These are phyloP conservation scores for Gasteruption jaculator DNA, from an alignment of 2,888 invertebrate species.

Conservation along the genomic window DNA sequence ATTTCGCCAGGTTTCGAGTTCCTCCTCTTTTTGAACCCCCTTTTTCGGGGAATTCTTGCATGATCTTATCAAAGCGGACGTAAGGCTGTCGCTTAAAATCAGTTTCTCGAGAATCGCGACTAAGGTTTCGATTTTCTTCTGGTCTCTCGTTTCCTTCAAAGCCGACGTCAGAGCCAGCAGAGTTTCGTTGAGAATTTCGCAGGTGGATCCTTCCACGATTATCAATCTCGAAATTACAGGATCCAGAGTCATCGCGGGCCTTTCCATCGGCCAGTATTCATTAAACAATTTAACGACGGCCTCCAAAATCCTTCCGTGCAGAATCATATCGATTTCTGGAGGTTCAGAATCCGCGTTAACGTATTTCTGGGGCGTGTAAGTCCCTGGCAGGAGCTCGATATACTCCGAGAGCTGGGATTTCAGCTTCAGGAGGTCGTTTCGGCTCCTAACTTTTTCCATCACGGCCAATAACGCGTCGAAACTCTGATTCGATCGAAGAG, in stretches of 20 bases:
- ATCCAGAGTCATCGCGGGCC: slow-evolving; percentile 49
- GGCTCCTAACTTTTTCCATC: slow-evolving; percentile 45
- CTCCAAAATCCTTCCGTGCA: slow-evolving; percentile 56
- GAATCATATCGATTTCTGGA: slow-evolving; percentile 48
- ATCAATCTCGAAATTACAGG: slow-evolving; percentile 53
- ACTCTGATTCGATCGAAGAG: slow-evolving; percentile 33
- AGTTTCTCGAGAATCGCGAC: slow-evolving; percentile 53
- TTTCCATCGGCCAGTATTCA: slow-evolving; percentile 57
- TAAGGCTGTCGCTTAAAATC: slow-evolving; percentile 58
- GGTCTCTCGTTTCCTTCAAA: slow-evolving; percentile 50
- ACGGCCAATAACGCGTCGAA: slow-evolving; percentile 43
- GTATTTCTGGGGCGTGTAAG: slow-evolving; percentile 66
- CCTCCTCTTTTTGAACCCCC: slow-evolving; percentile 28
- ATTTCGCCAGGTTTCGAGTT: slow-evolving; percentile 51
- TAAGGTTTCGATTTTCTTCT: slow-evolving; percentile 44
- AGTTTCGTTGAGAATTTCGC: slow-evolving; percentile 49
- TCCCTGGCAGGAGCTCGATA: slow-evolving; percentile 53
- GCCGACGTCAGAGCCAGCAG: slow-evolving; percentile 53
- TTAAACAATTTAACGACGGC: slow-evolving; percentile 54
- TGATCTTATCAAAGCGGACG: slow-evolving; percentile 54
- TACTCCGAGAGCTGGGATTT: slow-evolving; percentile 31
- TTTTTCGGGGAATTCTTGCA: slow-evolving; percentile 24
- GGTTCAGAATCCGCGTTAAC: slow-evolving; percentile 55
- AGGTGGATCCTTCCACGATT: slow-evolving; percentile 54
- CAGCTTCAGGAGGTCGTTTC: slow-evolving; percentile 41